Conservation (phyloP, 2,797 vertebrate species). For the Notamacropus eugenii region DNA sequence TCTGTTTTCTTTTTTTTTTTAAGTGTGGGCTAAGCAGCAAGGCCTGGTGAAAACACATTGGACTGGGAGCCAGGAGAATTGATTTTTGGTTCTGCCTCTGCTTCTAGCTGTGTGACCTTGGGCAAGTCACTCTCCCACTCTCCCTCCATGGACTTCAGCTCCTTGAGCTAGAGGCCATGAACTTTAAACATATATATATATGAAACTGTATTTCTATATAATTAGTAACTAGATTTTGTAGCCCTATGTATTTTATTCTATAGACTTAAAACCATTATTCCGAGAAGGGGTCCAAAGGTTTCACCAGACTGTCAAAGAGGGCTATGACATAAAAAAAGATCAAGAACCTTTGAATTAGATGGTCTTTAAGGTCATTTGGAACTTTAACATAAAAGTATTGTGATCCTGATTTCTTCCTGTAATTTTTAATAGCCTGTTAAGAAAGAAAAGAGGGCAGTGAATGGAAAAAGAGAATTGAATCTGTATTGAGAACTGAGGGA, state of each 20-base stretch:
- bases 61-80: neutral
- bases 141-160: neutral
- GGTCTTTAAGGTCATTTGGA: neutral
- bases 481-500: neutral
- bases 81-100: neutral
- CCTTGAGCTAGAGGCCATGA: neutral
- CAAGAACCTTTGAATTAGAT: neutral
- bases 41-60: neutral
- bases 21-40: neutral
- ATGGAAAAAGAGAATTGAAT: neutral
- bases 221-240: neutral
- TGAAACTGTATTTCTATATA: neutral
- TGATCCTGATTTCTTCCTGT: neutral
- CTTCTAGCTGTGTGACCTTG: neutral
- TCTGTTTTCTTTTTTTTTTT: conserved; percentile 7
- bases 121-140: neutral
- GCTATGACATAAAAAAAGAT: neutral
- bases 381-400: neutral
- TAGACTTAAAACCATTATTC: neutral
- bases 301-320: neutral
- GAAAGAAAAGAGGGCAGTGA: neutral
- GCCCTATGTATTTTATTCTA: neutral
- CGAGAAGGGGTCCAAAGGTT: neutral
- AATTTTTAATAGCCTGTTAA: neutral
- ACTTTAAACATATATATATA: neutral